phyloP scores from a whole-genome alignment of 2,888 invertebrate genomes.

The Sphecodes monilicornis region DNA sequence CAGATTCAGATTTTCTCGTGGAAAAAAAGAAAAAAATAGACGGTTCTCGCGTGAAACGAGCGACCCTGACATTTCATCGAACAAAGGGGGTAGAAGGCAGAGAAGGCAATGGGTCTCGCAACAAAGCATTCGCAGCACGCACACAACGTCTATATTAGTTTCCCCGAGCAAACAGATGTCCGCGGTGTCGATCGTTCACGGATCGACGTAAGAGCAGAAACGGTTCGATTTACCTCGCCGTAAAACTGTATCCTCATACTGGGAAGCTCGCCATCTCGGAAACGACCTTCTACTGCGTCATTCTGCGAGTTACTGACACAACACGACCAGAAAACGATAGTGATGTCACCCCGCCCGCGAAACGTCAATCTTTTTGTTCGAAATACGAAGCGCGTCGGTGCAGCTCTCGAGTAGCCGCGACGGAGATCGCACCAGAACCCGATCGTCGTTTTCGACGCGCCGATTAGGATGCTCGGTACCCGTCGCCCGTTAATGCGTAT shows the following conservation, averaged over 20 bases:
- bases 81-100: slow-evolving; percentile 57
- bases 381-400: slow-evolving; percentile 49
- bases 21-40: background rate
- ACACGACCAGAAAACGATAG: slow-evolving; percentile 66
- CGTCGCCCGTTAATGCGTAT: slow-evolving; percentile 45
- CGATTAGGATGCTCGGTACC: slow-evolving; percentile 17
- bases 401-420: background rate
- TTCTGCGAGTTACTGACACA: slow-evolving; percentile 73
- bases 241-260: slow-evolving; percentile 78
- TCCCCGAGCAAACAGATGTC: slow-evolving; percentile 11
- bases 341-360: slow-evolving; percentile 67
- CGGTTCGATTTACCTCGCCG: slow-evolving; percentile 73
- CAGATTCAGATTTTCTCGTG: background rate
- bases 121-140: slow-evolving; percentile 38
- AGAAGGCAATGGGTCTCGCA: slow-evolving; percentile 24
- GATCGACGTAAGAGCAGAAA: slow-evolving; percentile 14
- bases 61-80: slow-evolving; percentile 57
- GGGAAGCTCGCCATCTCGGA: slow-evolving; percentile 75
- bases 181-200: slow-evolving; percentile 23
- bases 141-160: slow-evolving; percentile 13
- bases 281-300: slow-evolving; percentile 81
- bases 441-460: slow-evolving; percentile 10
- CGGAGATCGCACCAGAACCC: background rate
- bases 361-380: slow-evolving; percentile 69
- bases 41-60: slow-evolving; percentile 19